Base-by-base conservation (phyloP, 2,113 vertebrate genomes). In the Etheostoma spectabile region DNA sequence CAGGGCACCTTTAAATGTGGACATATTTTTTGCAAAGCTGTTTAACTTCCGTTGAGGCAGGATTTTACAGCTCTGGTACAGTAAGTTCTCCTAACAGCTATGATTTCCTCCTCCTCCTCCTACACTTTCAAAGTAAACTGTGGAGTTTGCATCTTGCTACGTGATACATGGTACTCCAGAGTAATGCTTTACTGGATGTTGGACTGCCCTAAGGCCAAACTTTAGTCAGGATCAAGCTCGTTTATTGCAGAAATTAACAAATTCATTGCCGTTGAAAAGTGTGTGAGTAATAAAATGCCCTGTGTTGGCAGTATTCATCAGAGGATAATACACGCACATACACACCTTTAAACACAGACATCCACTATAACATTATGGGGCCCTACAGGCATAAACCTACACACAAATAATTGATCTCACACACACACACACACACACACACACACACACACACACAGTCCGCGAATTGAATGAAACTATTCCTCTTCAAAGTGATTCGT, bases 321-420 rank as follows among this genome's bases (percentile, higher is more conserved):
- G n/a, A 59, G 13, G 30, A 61, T 30, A 27, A 75, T 8, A 12
- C 63, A 72, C 63, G 52, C 48, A 62, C 6, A 53, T 0, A 6
- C 27, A 76, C 42, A 64, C 30, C 24, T 67, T 65, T 59, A 68
- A 61, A 46, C 45, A 61, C 52, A 63, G 48, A 45, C 21, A 60
- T 84, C 57, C 62, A 72, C 46, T 27, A 56, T 67, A 68, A 52
- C 30, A 56, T 71, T 61, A 65, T 72, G 53, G 46, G 51, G 73
- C 51, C 49, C 49, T 27, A 79, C 18, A 75, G 30, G 5, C 45
- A 75, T 64, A 67, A 52, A 85, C n/a, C 73, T 46, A n/a, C 46
- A 64, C 53, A 73, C 46, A 52, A 27, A 71, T 64, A 84, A 73
- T 19, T 57, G 51, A 80, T 33, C 63, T 51, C 19, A 21, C 30